These are phyloP conservation scores for Acholoe squamosa DNA, from an alignment of 2,888 invertebrate species.

Conservation along the genomic window DNA sequence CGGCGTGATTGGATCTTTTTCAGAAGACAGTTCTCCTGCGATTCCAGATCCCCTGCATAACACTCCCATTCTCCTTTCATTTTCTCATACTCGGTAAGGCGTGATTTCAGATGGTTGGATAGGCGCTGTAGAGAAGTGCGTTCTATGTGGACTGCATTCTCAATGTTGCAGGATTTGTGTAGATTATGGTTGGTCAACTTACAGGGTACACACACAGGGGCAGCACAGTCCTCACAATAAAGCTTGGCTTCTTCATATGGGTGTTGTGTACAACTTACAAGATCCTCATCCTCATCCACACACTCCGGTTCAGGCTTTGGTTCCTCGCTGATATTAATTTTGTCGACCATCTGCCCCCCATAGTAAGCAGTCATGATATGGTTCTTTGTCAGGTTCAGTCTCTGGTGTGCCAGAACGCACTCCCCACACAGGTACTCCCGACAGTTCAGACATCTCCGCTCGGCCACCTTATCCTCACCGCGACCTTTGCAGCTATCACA, in stretches of 20 bases:
- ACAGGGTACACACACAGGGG: constrained; percentile 62
- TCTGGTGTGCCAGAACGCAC: constrained; percentile 64
- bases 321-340: not conserved
- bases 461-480: constrained; percentile 50
- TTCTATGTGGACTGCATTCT: constrained; percentile 46
- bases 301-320: not conserved
- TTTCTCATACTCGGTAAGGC: constrained; percentile 55
- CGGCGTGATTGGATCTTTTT: constrained; percentile 38
- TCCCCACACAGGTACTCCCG: constrained; percentile 64
- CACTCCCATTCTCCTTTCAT: constrained; percentile 60
- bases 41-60: constrained; percentile 59
- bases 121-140: constrained; percentile 36
- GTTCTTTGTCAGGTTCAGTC: constrained; percentile 66
- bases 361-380: constrained; percentile 53
- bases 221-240: constrained; percentile 63
- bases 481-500: constrained; percentile 63
- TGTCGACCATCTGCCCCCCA: not conserved
- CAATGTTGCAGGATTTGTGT: constrained; percentile 61
- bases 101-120: constrained; percentile 22
- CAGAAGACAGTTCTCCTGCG: constrained; percentile 41
- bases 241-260: constrained; percentile 55
- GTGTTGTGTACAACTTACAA: constrained; percentile 56
- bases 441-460: constrained; percentile 64
- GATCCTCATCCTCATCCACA: not conserved
- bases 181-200: constrained; percentile 59